Evolutionary conservation across 2,888 invertebrate genomes (phyloP).

Genomic region (Oeneis ivallda): DNA sequence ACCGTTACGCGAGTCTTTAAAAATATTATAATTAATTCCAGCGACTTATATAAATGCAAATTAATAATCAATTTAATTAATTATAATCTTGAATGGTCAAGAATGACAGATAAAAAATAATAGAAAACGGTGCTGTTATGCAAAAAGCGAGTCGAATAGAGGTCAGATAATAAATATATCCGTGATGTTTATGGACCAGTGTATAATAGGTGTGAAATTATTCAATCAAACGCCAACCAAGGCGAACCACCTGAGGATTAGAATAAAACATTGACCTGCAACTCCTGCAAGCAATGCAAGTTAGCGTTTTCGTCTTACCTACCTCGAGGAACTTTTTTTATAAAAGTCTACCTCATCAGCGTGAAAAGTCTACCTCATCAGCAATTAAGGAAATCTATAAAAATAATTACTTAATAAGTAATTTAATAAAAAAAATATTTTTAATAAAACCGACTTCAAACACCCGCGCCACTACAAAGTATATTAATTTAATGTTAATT

Average conservation of each 20-base stretch:
- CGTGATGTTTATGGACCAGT: slow-evolving; percentile 27
- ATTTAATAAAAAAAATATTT: too few species aligned
- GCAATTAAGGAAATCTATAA: too few species aligned
- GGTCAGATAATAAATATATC: slow-evolving; percentile 29
- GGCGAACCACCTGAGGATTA: slow-evolving; percentile 32
- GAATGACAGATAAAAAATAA: slow-evolving; percentile 14
- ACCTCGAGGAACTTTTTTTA: too few species aligned
- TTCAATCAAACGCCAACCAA: slow-evolving; percentile 33
- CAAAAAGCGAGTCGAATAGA: slow-evolving; percentile 32
- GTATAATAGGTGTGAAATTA: slow-evolving; percentile 30
- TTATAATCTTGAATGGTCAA: slow-evolving; percentile 7
- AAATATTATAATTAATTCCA: background rate
- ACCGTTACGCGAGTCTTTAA: background rate
- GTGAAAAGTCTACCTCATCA: too few species aligned
- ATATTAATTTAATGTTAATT: too few species aligned
- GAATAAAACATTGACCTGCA: slow-evolving; percentile 35
- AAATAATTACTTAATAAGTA: too few species aligned
- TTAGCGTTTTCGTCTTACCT: background rate
- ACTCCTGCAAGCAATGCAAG: too few species aligned
- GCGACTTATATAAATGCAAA: background rate
- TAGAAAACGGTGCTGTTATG: slow-evolving; percentile 25
- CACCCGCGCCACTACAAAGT: too few species aligned
- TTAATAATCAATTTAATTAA: background rate
- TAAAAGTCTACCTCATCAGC: too few species aligned
- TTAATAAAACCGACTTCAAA: too few species aligned